Percentiles rank a stretch among this genome's conserved stretches.
Conservation (phyloP, 2,888 invertebrate genomes). For the Acanthosoma haemorrhoidale region DNA sequence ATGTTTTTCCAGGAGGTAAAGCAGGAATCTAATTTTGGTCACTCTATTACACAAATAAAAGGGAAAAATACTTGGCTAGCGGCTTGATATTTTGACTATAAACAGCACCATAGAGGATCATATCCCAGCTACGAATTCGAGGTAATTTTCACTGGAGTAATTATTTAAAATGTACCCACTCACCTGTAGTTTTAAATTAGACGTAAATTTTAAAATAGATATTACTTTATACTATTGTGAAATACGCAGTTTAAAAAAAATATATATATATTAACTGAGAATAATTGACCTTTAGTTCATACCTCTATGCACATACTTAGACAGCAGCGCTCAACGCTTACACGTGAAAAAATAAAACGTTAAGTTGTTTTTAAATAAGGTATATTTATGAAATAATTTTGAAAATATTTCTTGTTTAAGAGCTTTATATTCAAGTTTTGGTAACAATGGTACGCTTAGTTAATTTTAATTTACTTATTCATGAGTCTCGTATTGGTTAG, state of each 20-base stretch:
- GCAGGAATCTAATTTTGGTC: constrained; percentile 28
- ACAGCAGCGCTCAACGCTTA: constrained; percentile 26
- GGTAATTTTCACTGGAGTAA: not conserved
- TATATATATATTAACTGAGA: not conserved
- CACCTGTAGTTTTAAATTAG: not conserved
- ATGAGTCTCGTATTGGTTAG: too few relatives aligned
- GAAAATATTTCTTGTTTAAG: too few relatives aligned
- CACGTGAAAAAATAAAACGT: constrained; percentile 13
- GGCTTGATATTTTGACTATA: constrained; percentile 41
- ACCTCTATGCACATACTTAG: constrained; percentile 17
- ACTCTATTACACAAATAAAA: constrained; percentile 32
- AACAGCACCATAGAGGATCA: constrained; percentile 43
- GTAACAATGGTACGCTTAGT: too few relatives aligned
- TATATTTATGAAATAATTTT: constrained; percentile 21
- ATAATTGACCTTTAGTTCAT: not conserved
- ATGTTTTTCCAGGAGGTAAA: not conserved
- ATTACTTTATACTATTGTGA: too few relatives aligned
- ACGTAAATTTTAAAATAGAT: not conserved
- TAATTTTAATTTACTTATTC: not conserved
- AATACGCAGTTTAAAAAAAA: too few relatives aligned
- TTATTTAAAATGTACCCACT: not conserved
- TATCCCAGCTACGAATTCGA: constrained; percentile 16
- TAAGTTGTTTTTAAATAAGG: constrained; percentile 10
- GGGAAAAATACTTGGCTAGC: constrained; percentile 38
- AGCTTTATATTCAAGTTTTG: not conserved